Evolutionary conservation across 1,140 invertebrate species (phyloP), one percentile per base, ranked within the genome.

Genomic region (Drosophila gunungcola): DNA sequence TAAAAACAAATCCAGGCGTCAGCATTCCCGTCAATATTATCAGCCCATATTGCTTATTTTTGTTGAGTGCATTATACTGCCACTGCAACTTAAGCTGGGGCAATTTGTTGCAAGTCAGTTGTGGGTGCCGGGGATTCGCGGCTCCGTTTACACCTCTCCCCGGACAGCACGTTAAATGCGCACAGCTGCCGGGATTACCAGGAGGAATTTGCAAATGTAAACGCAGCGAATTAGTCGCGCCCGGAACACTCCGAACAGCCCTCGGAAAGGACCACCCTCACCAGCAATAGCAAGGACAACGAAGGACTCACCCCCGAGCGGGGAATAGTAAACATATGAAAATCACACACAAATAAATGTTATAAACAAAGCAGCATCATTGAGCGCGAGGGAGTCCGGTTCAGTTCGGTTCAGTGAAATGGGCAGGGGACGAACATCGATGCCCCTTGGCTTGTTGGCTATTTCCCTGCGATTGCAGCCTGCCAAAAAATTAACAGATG

Each of bases 401-500:
- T 36, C 32, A 32, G 25, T 25, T 48, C 12, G n/a, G n/a, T 5
- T 27, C 45, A n/a, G 1, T 32, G 4, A 48, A 49, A 13, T 49
- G 48, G 48, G 27, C 48, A 49, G 48, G 48, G 48, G 29, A 49
- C 48, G 29, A 29, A 5, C 46, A 43, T 32, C 39, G 38, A 80
- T 73, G 69, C 63, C 78, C 81, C 57, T 86, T 78, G 78, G 78
- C 73, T 62, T 57, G 42, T 64, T 62, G 42, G 60, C 38, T 57
- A 56, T 39, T 43, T 72, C 48, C 56, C 48, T 56, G 29, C 63
- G 25, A 32, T 51, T 73, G 67, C 60, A 85, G 64, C 36, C 64
- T 68, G 64, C 79, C 67, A 61, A 83, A 91, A 91, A 84, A 84
- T 90, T 70, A 91, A 91, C 88, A 91, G 88, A 91, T 91, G 88